These are phyloP conservation scores for Tor tambroides DNA, from an alignment of 2,113 vertebrate genomes.

Conservation along the genomic window DNA sequence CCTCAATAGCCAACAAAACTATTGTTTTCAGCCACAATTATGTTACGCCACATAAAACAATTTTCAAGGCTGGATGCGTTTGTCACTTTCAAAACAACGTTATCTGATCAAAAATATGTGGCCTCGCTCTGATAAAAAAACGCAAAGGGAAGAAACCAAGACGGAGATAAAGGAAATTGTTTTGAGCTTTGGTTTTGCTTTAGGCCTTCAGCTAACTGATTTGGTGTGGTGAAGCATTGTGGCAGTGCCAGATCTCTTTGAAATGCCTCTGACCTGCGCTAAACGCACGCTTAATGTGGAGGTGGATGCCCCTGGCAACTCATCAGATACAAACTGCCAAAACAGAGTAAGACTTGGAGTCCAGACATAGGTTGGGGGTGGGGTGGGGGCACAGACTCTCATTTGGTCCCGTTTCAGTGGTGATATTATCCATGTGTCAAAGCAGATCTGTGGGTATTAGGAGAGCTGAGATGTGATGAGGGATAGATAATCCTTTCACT, in stretches of 20 bases:
- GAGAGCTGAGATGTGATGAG: constrained; percentile 37
- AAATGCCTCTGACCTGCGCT: constrained; percentile 32
- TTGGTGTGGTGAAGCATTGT: constrained; percentile 38
- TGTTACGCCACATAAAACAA: constrained; percentile 23
- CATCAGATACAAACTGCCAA: constrained; percentile 45
- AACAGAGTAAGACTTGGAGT: background rate
- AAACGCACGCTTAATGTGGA: constrained; percentile 37
- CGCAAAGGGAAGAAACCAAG: constrained; percentile 24
- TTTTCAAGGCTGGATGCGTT: constrained; percentile 45
- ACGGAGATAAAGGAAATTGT: constrained; percentile 24
- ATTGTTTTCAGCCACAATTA: constrained; percentile 44
- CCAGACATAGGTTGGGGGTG: constrained; percentile 15
- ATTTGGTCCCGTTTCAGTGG: constrained; percentile 30
- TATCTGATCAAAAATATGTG: constrained; percentile 51
- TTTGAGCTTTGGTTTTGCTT: constrained; percentile 20
- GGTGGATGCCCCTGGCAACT: constrained; percentile 20
- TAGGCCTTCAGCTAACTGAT: background rate
- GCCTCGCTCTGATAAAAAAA: constrained; percentile 10
- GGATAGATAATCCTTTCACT: constrained; percentile 50
- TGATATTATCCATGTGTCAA: constrained; percentile 52
- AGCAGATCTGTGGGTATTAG: constrained; percentile 50
- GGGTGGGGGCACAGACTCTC: background rate
- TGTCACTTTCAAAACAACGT: constrained; percentile 52
- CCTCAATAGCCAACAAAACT: constrained; percentile 25
- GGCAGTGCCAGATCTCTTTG: constrained; percentile 12